Evolutionary conservation across 2,888 invertebrate species (phyloP), one percentile per base, ranked within the genome.

Genomic region (Parthenolecanium corni): DNA sequence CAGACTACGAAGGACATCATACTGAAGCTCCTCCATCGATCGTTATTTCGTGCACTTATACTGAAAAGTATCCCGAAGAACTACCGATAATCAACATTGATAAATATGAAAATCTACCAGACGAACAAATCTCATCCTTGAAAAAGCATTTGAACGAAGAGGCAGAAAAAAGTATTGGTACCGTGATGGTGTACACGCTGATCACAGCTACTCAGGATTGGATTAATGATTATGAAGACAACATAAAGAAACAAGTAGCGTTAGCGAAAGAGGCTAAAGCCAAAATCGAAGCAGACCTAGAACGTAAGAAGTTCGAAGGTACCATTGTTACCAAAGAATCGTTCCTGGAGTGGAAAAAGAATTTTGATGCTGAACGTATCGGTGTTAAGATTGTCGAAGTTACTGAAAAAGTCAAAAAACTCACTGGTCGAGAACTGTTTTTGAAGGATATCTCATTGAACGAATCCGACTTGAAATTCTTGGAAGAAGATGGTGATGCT

Each of bases 111-210:
- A 86, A 92, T 72, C 84, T 94, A 69, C 83, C 85, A 65, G 83
- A 83, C 47, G 78, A 78, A 24, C 82, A 85, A 68, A 80, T 82
- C 69, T 72, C 78, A 64, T 79, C 81, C 67, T 74, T 91, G 24
- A 76, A 83, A 62, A 74, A 80, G 66, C 83, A 86, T 74, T 77
- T 91, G 68, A 71, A 42, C 23, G 62, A 73, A n/a, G 70, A 84
- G 83, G 88, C 86, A 64, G 78, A 84, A 67, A 91, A 92, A 72
- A 95, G 93, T 76, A 72, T 96, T 58, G 97, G 97, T 1, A 95
- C 92, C 88, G 96, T 92, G 40, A 95, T 97, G 94, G 83, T 96
- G 46, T 97, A 96, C 73, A 93, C 93, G 23, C 74, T 97, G 69
- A 94, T 96, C 11, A 91, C 93, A 42, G 84, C 89, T 21, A 88